Conservation (phyloP, 2,797 vertebrate genomes). For the Otolemur crassicaudatus region DNA sequence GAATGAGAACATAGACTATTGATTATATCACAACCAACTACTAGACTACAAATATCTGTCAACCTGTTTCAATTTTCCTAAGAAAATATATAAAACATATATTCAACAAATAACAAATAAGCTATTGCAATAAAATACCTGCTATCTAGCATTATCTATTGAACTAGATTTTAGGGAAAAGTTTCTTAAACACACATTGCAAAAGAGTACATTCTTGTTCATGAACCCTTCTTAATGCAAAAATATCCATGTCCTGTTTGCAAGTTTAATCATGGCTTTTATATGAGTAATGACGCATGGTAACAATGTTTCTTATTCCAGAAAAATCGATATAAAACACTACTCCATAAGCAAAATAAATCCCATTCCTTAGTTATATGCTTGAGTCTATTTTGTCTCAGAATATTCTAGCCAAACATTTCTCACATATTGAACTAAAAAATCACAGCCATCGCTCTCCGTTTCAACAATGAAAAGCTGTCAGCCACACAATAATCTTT, state of each 20-base stretch:
- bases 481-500: not conserved
- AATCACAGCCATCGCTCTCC: not conserved
- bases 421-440: not conserved
- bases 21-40: not conserved
- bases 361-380: not conserved
- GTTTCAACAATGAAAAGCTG: not conserved
- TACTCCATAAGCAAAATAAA: not conserved
- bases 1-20: not conserved
- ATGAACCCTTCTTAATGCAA: not conserved
- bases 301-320: not conserved
- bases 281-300: not conserved
- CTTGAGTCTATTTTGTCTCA: not conserved
- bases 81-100: not conserved
- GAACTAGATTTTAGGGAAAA: not conserved
- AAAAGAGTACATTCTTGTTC: not conserved
- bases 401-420: not conserved
- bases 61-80: slow-evolving; percentile 22
- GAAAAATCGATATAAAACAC: not conserved
- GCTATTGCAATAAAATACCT: not conserved
- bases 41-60: not conserved
- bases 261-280: not conserved
- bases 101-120: slow-evolving; percentile 47
- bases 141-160: not conserved
- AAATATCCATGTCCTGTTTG: not conserved
- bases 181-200: not conserved